Conservation (phyloP, 2,113 vertebrate genomes). For the Leiothrix lutea region DNA sequence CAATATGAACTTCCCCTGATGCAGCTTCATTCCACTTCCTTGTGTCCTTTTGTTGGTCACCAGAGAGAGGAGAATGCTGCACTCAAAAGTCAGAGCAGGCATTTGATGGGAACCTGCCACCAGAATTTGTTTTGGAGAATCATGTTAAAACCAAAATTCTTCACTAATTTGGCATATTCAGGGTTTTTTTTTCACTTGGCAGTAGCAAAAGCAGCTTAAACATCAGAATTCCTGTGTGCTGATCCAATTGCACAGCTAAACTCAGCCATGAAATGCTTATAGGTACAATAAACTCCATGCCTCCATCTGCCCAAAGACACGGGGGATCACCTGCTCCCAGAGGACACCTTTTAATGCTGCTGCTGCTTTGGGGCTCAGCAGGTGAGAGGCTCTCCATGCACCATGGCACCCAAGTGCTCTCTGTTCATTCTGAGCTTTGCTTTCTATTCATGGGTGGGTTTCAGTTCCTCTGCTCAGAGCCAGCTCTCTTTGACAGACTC, state of each 20-base stretch:
- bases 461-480: neutral
- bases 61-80: neutral
- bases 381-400: neutral
- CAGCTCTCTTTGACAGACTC: neutral
- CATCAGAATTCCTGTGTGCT: neutral
- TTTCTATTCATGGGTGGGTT: neutral
- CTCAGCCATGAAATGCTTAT: neutral
- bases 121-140: neutral
- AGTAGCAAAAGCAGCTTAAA: neutral
- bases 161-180: neutral
- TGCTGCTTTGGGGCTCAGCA: neutral
- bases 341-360: neutral
- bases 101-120: neutral
- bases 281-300: neutral
- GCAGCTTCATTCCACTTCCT: neutral
- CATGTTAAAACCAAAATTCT: neutral
- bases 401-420: neutral
- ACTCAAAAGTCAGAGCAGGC: neutral
- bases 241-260: neutral
- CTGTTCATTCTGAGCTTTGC: neutral
- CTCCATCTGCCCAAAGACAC: neutral
- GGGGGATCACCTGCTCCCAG: neutral
- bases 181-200: neutral
- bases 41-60: neutral
- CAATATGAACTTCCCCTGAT: neutral